phyloP scores from a whole-genome alignment of 2,797 vertebrate species.

The Silurus aristotelis region DNA sequence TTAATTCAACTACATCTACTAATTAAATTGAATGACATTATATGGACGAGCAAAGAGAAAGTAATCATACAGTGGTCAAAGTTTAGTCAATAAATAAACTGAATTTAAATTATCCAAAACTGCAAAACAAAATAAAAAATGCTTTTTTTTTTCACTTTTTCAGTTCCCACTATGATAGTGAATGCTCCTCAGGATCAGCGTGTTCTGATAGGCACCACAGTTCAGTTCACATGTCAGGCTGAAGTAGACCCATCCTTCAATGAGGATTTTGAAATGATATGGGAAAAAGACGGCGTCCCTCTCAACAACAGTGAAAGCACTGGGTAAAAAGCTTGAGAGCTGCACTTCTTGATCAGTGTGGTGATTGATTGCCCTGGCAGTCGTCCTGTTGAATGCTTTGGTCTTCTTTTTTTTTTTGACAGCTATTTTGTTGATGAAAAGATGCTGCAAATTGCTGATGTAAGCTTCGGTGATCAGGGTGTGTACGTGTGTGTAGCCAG shows the following conservation, averaged over 20 bases:
- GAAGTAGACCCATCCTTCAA: constrained; percentile 85
- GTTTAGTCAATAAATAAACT: not conserved
- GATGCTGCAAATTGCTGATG: constrained; percentile 82
- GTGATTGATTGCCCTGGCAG: constrained; percentile 37
- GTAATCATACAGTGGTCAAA: not conserved
- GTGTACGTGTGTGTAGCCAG: constrained; percentile 83
- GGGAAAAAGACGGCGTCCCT: constrained; percentile 82
- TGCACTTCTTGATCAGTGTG: not conserved
- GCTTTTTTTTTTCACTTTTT: constrained; percentile 42
- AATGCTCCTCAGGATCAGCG: constrained; percentile 78
- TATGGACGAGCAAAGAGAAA: not conserved
- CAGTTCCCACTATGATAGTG: constrained; percentile 87
- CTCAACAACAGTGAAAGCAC: constrained; percentile 78
- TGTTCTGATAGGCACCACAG: constrained; percentile 76
- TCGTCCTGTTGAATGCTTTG: constrained; percentile 19
- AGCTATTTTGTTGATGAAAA: constrained; percentile 84
- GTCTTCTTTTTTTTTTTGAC: constrained; percentile 26
- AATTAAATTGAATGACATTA: not conserved
- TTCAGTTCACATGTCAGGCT: constrained; percentile 84
- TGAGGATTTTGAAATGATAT: constrained; percentile 83
- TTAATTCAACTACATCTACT: not conserved
- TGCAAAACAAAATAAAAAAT: too few relatives aligned
- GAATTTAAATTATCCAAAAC: not conserved
- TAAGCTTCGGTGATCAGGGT: constrained; percentile 83
- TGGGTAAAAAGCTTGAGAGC: constrained; percentile 71